Evolutionary conservation across 2,888 invertebrate genomes (phyloP), one percentile per base, ranked within the genome.

Genomic region (Frankliniella fusca): DNA sequence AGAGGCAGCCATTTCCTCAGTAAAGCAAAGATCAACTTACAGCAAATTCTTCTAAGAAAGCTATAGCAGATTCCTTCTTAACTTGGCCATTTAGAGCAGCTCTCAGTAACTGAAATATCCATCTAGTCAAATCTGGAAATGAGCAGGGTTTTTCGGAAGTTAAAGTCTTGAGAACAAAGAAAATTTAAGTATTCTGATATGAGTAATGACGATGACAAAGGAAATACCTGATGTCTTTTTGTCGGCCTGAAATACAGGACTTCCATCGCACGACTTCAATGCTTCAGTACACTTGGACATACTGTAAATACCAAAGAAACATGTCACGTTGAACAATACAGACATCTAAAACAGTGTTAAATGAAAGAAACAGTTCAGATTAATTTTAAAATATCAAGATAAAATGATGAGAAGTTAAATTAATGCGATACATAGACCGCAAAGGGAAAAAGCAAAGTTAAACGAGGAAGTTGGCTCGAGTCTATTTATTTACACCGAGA

Each of bases 81-180:
- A 97, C 87, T 83, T 90, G 90, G 81, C 95, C 96, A 84, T 91
- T 92, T 82, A 96, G 90, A 70, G 94, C 95, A 88, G 93, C 93
- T 86, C 93, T 92, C 85, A 97, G 90, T 84, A 97, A 90, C 86
- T 95, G 94, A 89, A 96, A 95, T 82, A 97, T 89, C 85, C 92
- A 92, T 86, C 92, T 91, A 84, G 93, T 93, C 86, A 96, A 89
- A 85, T 92, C 93, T 87, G 38, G 38, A 38, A 38, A 38, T 38
- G 38, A 38, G 38, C 38, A 38, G 38, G 5, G 90, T 90, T 87
- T 91, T 27, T 20, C 54, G 10, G 54, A 12, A 54, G 54, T 54
- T 20, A 7, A 54, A 5, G 54, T 54, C 20, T 5, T 5, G 20
- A 12, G 15, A 15, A 54, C 15, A 54, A 5, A 20, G 54, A 20